Base-by-base conservation (phyloP, 2,797 vertebrate species). In the Coranthus polyacanthus region DNA sequence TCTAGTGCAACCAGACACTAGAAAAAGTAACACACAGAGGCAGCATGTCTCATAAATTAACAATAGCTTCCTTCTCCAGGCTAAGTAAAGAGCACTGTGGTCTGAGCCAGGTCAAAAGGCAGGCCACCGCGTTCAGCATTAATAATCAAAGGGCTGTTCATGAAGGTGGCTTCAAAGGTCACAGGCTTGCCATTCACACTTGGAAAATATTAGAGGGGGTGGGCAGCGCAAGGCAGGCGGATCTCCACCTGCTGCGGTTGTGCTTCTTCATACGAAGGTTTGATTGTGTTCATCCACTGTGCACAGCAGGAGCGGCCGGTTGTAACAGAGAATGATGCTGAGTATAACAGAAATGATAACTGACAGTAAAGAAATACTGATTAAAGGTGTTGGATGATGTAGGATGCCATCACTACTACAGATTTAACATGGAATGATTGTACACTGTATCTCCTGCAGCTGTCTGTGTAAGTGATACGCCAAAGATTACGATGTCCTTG, bases 381-480 rank as follows among this genome's bases (percentile, higher is more conserved):
- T 44, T 5, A 13, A 53, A 59, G 61, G 29, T 63, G 38, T 17
- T 46, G 29, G 51, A 6, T 39, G 41, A 56, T 50, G 36, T 36
- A 58, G 42, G 12, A 7, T 15, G 20, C 21, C 42, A 37, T 47
- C 42, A 37, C 42, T 61, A 36, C 63, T 58, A 55, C 34, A 45
- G 43, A 57, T 81, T 43, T 63, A 64, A 69, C 44, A 55, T 24
- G 13, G 57, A 42, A 17, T 45, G 68, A 45, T 24, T 69, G 65
- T 68, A 60, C 6, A 58, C 51, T 3, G 7, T 72, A n/a, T 84
- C 62, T 70, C 65, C 59, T 60, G 84, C 89, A 90, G 90, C 89
- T 90, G 88, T 84, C 79, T 46, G 26, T 85, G 90, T 89, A 88
- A 88, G 73, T 74, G 88, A 90, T 83, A 78, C 64, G 17, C 37